phyloP scores from a whole-genome alignment of 2,888 invertebrate genomes.

The Octonoba sinensis region DNA sequence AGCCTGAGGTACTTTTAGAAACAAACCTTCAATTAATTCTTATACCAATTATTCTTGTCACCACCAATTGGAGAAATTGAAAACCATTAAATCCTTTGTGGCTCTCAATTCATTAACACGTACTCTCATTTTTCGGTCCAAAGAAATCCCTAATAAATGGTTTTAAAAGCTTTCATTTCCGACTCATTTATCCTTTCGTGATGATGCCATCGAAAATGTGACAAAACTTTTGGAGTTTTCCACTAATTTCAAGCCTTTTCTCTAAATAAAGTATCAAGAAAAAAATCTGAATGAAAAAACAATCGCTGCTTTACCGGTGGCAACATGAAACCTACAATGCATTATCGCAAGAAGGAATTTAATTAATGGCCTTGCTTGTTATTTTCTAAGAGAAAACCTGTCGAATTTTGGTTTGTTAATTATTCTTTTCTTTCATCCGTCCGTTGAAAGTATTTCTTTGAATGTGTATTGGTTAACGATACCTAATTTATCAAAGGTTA shows the following conservation, averaged over 20 bases:
- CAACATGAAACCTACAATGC: no score
- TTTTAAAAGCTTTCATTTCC: not conserved
- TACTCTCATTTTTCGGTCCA: not conserved
- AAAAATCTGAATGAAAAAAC: no score
- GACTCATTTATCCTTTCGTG: not conserved
- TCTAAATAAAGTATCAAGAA: no score
- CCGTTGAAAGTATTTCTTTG: conserved; percentile 16
- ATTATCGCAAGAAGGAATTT: conserved; percentile 10
- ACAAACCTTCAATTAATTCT: no score
- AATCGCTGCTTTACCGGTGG: no score
- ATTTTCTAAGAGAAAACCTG: conserved; percentile 29
- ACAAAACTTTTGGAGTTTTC: not conserved
- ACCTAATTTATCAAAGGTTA: conserved; percentile 53
- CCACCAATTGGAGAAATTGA: no score
- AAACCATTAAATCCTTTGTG: no score
- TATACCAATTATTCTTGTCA: no score
- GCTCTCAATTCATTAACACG: no score
- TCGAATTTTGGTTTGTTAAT: conserved; percentile 40
- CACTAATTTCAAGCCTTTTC: no score
- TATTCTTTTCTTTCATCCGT: conserved; percentile 27
- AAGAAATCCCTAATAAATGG: not conserved
- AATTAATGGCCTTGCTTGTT: conserved; percentile 40
- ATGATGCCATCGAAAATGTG: not conserved
- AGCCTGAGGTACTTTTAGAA: no score
- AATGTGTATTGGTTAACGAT: conserved; percentile 57